These are phyloP conservation scores for human DNA, from an alignment of 2,113 vertebrate species.

Conservation along the genomic window DNA sequence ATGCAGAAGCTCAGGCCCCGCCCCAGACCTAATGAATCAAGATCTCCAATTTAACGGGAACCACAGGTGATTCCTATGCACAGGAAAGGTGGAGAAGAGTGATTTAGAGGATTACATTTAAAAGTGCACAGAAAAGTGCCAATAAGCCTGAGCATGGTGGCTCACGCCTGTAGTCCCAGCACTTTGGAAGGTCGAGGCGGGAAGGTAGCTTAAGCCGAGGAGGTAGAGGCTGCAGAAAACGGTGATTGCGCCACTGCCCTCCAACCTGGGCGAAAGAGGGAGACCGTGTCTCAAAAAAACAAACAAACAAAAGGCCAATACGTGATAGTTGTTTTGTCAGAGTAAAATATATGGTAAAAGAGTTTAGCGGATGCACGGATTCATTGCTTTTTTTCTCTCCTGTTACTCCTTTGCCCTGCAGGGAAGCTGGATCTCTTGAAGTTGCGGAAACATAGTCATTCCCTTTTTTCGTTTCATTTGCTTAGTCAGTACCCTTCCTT, in stretches of 20 bases:
- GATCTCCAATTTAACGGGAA: background rate
- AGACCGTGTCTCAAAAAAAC: no score
- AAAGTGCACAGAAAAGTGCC: background rate
- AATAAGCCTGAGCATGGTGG: background rate
- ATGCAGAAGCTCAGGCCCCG: background rate
- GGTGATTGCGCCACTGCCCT: no score
- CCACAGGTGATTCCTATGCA: background rate
- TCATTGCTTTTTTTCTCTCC: background rate
- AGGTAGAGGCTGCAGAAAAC: no score
- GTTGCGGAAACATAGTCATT: background rate
- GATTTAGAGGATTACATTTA: background rate
- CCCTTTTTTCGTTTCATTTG: background rate
- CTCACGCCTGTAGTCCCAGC: no score
- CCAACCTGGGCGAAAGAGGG: no score
- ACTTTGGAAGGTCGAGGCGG: no score
- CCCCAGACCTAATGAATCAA: background rate
- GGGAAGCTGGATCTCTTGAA: background rate
- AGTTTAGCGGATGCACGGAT: background rate
- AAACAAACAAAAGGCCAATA: no score
- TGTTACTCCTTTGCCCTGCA: no score
- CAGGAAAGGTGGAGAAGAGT: background rate
- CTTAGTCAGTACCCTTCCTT: background rate
- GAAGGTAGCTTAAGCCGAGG: no score
- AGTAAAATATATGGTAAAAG: slow-evolving; percentile 15
- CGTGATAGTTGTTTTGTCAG: background rate